Percentiles rank a stretch among this genome's conserved stretches.
These are phyloP conservation scores for Chauna torquata DNA, from an alignment of 2,113 vertebrate species.

Conservation along the genomic window DNA sequence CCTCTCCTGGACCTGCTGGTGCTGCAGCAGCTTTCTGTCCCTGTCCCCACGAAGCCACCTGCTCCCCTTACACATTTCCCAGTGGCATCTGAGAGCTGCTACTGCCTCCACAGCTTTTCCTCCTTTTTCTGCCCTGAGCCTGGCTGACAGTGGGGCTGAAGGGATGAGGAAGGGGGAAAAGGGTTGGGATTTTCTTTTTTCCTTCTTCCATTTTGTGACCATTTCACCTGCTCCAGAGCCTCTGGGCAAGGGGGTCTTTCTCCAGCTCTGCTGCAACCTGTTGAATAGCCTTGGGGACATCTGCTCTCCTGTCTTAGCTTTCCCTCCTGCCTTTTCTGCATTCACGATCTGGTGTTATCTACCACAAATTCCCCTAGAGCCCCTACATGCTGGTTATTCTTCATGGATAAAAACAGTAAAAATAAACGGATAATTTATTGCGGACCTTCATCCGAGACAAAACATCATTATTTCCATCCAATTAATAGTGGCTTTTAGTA, in stretches of 20 bases:
- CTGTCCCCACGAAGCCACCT: not conserved
- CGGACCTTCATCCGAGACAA: not conserved
- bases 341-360: not conserved
- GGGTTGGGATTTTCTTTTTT: not conserved
- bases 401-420: not conserved
- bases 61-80: not conserved
- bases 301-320: not conserved
- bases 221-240: not conserved
- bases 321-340: not conserved
- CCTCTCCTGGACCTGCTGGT: not conserved
- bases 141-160: not conserved
- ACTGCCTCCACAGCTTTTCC: not conserved
- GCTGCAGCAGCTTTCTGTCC: fast-evolving
- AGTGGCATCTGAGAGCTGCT: not conserved
- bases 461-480: slow-evolving; percentile 21
- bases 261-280: not conserved
- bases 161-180: not conserved
- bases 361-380: not conserved
- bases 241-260: not conserved
- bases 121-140: not conserved
- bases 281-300: not conserved
- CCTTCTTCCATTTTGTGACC: not conserved
- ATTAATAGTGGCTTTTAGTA: slow-evolving; percentile 15
- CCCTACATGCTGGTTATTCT: not conserved
- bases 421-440: slow-evolving; percentile 8